phyloP scores from a whole-genome alignment of 2,888 invertebrate genomes.

The Odontomyia ornata region DNA sequence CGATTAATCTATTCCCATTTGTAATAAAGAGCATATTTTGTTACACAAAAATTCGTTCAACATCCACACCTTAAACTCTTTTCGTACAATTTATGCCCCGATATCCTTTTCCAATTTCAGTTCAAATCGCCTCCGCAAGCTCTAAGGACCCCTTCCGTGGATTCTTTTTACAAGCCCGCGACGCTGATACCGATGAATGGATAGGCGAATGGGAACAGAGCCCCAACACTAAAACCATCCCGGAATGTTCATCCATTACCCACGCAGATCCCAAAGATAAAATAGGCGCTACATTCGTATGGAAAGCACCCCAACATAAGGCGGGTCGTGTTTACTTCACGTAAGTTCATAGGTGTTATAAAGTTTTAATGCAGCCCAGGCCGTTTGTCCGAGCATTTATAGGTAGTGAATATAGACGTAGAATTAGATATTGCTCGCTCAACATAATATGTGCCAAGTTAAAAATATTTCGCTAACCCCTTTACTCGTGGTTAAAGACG shows the following conservation, averaged over 20 bases:
- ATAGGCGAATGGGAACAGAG: constrained; percentile 78
- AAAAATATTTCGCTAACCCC: not conserved
- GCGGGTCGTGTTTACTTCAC: constrained; percentile 81
- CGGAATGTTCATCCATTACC: constrained; percentile 82
- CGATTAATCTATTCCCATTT: no score
- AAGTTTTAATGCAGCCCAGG: not conserved
- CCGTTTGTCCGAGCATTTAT: not conserved
- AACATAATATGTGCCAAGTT: not conserved
- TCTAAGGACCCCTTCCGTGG: constrained; percentile 75
- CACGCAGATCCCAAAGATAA: constrained; percentile 81
- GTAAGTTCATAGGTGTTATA: constrained; percentile 67
- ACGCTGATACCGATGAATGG: constrained; percentile 76
- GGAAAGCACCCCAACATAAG: constrained; percentile 76
- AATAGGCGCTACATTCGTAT: constrained; percentile 75
- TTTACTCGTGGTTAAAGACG: not conserved
- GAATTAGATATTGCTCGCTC: no score
- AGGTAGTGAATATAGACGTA: not conserved
- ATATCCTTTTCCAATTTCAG: constrained; percentile 40
- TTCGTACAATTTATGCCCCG: not conserved
- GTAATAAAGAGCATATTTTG: no score
- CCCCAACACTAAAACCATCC: constrained; percentile 78
- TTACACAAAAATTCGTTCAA: no score
- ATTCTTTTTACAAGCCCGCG: constrained; percentile 85
- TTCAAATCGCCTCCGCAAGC: constrained; percentile 59
- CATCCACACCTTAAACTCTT: no score